phyloP scores from a whole-genome alignment of 2,888 invertebrate genomes.

The Orchesella flavescens region DNA sequence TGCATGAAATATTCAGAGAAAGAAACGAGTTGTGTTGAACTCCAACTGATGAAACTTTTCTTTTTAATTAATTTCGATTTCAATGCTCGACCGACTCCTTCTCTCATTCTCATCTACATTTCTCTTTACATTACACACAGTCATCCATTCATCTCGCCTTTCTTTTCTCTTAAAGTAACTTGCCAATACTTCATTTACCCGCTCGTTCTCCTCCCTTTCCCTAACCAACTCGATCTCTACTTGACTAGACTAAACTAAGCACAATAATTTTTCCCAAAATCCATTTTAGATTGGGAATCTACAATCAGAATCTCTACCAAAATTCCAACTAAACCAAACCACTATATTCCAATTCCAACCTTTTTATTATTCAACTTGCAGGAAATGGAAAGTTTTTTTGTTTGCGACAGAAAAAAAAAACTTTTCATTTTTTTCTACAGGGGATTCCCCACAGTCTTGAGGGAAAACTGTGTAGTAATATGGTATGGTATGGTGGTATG shows the following conservation, averaged over 20 bases:
- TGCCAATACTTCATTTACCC: constrained; percentile 38
- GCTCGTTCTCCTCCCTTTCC: too few species aligned
- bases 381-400: neutral
- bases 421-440: constrained; percentile 33
- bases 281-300: too few species aligned
- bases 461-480: neutral
- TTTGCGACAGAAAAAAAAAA: constrained; percentile 14
- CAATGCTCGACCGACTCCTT: constrained; percentile 63
- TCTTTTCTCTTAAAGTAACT: constrained; percentile 35
- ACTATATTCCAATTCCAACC: constrained; percentile 18
- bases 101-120: neutral
- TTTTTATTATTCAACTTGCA: constrained; percentile 20
- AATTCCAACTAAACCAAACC: neutral
- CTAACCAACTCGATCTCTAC: too few species aligned
- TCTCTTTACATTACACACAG: neutral
- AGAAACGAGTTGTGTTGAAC: too few species aligned
- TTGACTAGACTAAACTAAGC: too few species aligned
- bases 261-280: too few species aligned
- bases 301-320: neutral
- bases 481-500: too few species aligned
- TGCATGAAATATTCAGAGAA: constrained; percentile 46
- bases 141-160: constrained; percentile 26
- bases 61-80: constrained; percentile 65
- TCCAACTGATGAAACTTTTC: constrained; percentile 59
- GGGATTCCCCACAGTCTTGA: constrained; percentile 17